Conservation (phyloP, 2,797 vertebrate genomes). For the Falco cherrug region DNA sequence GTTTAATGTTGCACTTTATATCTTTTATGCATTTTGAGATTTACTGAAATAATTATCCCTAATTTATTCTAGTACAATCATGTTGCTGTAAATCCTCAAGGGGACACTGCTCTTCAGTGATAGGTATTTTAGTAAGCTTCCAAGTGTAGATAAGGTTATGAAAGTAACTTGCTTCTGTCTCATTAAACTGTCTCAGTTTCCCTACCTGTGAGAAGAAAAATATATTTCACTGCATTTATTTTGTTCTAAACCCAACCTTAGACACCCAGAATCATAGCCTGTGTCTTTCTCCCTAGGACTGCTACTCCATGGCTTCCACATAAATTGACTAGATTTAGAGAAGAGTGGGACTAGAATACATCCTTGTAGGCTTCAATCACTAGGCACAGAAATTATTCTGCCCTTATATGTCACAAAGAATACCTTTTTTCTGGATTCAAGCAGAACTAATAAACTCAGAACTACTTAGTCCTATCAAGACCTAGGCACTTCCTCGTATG, state of each 20-base stretch:
- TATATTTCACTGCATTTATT: neutral
- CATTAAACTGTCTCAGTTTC: neutral
- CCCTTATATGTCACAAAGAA: neutral
- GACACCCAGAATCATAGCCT: neutral
- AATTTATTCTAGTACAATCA: neutral
- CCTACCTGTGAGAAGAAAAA: neutral
- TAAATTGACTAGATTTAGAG: neutral
- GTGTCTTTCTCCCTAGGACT: neutral
- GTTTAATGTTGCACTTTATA: neutral
- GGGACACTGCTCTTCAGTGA: neutral
- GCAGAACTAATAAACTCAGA: neutral
- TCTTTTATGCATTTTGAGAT: neutral
- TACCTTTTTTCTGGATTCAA: neutral
- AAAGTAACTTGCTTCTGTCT: neutral
- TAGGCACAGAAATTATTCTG: neutral
- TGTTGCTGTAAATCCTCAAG: conserved; percentile 36
- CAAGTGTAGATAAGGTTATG: neutral
- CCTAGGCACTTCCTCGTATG: neutral
- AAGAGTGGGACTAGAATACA: neutral
- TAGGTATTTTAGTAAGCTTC: neutral
- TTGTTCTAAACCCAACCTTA: neutral
- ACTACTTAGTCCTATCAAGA: neutral
- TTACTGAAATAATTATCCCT: neutral
- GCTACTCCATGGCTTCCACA: neutral
- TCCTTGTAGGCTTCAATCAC: neutral